Evolutionary conservation across 23 tunicate genomes (phyloP), one percentile per base, ranked within the genome.

Genomic region (Clavelina lepadiformis): DNA sequence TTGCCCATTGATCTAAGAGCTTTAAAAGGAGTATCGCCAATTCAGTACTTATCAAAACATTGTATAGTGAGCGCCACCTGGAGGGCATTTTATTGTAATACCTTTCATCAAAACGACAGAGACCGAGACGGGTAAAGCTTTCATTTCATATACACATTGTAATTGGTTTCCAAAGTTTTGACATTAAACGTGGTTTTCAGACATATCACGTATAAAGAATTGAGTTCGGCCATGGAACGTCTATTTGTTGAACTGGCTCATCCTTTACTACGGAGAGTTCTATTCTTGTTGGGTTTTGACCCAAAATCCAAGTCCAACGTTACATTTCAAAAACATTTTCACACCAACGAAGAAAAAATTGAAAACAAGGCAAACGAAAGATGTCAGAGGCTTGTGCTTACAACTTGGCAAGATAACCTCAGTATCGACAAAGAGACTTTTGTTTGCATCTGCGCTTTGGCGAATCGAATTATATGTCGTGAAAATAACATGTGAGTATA

Each of bases 171-270:
- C 11, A 8, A 41, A 41, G 15, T 15, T 41, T 41, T 41, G 49
- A 11, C 49, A 8, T 41, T 41, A 41, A 41, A 11, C 13, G 49
- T 41, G 49, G 15, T 15, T 41, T 80, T 15, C 64, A 81, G 88
- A 63, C 47, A 19, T 28, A 33, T 82, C 31, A 53, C 53, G 21
- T 77, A 63, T 51, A 86, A 78, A 46, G 71, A 86, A 30, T 30
- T 86, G 5, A 31, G 57, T 18, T 27, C 51, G 19, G 84, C 95
- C 1, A 86, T 86, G 95, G 95, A 86, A 57, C 58, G 65, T 21
- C 62, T 86, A 20, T 86, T 86, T 58, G 95, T 86, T 30, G 95
- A 86, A 59, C 75, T 86, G 23, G 80, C 95, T 33, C 58, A 53
- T 26, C 83, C 95, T 2, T 64, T 86, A 0, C 46, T 86, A 28